Base-by-base conservation (phyloP, 2,888 invertebrate genomes). In the Coremacera marginata region DNA sequence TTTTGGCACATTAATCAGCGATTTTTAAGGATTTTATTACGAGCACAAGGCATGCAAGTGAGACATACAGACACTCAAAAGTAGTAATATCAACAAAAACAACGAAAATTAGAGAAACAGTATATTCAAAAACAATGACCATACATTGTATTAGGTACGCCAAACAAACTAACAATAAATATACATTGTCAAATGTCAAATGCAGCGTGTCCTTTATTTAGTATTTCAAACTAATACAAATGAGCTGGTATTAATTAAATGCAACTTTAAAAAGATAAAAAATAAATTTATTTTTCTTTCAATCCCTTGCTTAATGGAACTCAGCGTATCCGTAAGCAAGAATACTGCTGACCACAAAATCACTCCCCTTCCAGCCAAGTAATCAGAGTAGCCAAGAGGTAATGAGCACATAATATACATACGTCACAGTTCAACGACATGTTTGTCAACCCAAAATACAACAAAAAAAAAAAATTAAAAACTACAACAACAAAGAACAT, bases 1-100 rank as follows among this genome's bases (percentile, higher is more conserved):
- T 60, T 60, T 71, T 16, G 44, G 22, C 55, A 71, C 57, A 71
- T 71, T 71, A 71, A 71, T 71, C 71, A 71, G 57, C 55, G 63
- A n/a, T 63, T 63, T 63, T 63, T 63, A 27, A 27, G 31, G n/a
- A 27, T n/a, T 63, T 63, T 34, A 11, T 67, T 27, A 25, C 27
- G 49, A 27, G 16, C 49, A 5, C 5, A 44, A 22, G 0, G 19
- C 22, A 22, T 55, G 55, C 55, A 22, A 22, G 19, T 55, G 19
- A 9, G 9, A 19, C 19, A 7, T 11, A 27, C 60, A 62, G 34
- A 63, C n/a, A 34, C 63, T 16, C 31, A 25, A 27, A 75, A 70
- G 16, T 8, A 72, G 75, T 31, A 16, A 75, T 14, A 44, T 63
- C 57, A 71, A 65, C 60, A 74, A 60, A 63, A 60, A 49, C n/a